Base-by-base conservation (phyloP, 2,113 vertebrate genomes). In the Sceloporus undulatus region DNA sequence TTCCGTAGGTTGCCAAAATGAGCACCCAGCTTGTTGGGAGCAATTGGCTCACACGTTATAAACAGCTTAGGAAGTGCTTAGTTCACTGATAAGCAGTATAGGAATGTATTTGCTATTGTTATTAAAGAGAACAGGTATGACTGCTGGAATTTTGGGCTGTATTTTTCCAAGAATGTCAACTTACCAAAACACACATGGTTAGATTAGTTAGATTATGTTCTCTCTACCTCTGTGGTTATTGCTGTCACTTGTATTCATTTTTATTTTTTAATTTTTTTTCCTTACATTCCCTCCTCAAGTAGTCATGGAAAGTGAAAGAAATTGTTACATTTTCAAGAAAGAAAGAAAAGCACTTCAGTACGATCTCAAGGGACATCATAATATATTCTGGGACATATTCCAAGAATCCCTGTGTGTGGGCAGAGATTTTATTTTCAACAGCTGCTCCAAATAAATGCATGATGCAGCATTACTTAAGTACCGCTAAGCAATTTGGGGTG, bases 381-480 rank as follows among this genome's bases (percentile, higher is more conserved):
- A 79, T 56, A 54, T 56, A 79, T 56, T 79, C 78, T 56, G 78
- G 78, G 52, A 79, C 29, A 79, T 56, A 52, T 56, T 79, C 78
- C 52, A 56, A 56, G n/a, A 79, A n/a, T 56, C 25, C 48, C 11
- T n/a, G 52, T 29, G 13, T 79, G 27, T 79, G 27, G 77, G 21
- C 25, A 79, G 77, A 79, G 56, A 14, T 10, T 48, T 48, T 48
- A 5, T 48, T 48, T 48, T n/a, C n/a, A n/a, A n/a, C 48, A 56
- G 52, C 59, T 62, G 11, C 59, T 18, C 59, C 59, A 62, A 18
- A 62, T 62, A 62, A 62, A 62, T 62, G 59, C 59, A 62, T 62
- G 59, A 56, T 56, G 16, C 19, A 29, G 25, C 48, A 48, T 54
- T 79, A 4, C 48, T 29, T 14, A 6, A 29, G 13, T 25, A 56